Evolutionary conservation across 2,113 vertebrate species (phyloP).

Genomic region (Poeciliopsis turrubarensis): DNA sequence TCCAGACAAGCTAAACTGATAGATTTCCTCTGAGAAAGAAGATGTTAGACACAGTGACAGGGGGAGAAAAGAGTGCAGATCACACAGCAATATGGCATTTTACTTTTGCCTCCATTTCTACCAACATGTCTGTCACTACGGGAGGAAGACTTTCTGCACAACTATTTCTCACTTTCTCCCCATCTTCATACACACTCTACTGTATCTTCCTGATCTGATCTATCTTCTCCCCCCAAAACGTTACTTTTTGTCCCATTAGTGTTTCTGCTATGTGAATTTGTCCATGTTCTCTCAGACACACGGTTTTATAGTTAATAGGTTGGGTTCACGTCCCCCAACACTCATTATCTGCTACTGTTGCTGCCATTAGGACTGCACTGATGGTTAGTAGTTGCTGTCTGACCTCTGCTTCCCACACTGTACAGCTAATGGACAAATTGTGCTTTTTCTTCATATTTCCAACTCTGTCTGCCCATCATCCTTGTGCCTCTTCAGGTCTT

Average conservation of each 20-base stretch:
- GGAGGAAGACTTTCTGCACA: conserved; percentile 55
- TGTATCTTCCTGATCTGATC: conserved; percentile 22
- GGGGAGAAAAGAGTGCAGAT: conserved; percentile 47
- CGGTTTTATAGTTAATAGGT: conserved; percentile 35
- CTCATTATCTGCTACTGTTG: conserved; percentile 38
- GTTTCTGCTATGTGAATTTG: conserved; percentile 26
- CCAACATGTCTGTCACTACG: conserved; percentile 51
- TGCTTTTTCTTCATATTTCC: conserved; percentile 10
- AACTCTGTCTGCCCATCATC: conserved; percentile 2
- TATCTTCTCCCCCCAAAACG: conserved; percentile 3
- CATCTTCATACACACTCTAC: conserved; percentile 17
- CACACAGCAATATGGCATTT: conserved; percentile 67
- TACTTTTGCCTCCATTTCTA: conserved; percentile 45
- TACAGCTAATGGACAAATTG: conserved; percentile 54
- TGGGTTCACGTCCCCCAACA: conserved; percentile 31
- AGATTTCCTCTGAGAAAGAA: conserved; percentile 50
- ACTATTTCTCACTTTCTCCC: conserved; percentile 4
- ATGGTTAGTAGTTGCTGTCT: conserved; percentile 35
- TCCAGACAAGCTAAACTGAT: conserved; percentile 49
- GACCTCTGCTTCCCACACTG: conserved; percentile 41
- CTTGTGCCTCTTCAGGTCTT: background rate
- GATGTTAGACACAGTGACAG: conserved; percentile 44
- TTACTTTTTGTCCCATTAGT: conserved; percentile 25
- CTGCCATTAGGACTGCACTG: conserved; percentile 40
- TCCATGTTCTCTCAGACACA: conserved; percentile 25